Evolutionary conservation across 2,797 vertebrate species (phyloP).

Genomic region (Triplophysa yarkandensis): DNA sequence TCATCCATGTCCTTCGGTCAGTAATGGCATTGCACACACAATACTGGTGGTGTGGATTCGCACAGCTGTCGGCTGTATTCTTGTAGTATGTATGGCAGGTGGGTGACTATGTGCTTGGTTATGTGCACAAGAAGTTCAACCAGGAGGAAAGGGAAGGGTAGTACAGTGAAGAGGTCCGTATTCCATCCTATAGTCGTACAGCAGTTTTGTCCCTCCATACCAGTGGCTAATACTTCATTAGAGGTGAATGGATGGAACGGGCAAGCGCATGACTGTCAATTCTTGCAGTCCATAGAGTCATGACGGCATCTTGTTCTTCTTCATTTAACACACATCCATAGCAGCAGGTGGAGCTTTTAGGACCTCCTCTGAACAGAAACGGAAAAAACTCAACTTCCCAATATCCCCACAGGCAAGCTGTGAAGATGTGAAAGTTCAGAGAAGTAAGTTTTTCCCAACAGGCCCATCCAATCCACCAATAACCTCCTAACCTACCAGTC

Average conservation of each 20-base stretch:
- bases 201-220: conserved; percentile 65
- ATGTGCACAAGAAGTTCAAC: conserved; percentile 70
- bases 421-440: conserved; percentile 74
- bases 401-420: conserved; percentile 69
- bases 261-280: conserved; percentile 65
- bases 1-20: conserved; percentile 72
- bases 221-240: conserved; percentile 60
- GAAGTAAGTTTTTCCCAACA: conserved; percentile 66
- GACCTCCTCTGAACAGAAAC: conserved; percentile 61
- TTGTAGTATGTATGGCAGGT: conserved; percentile 57
- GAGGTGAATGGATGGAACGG: conserved; percentile 66
- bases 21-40: conserved; percentile 70
- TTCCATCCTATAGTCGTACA: conserved; percentile 69
- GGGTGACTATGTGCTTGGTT: conserved; percentile 63
- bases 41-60: conserved; percentile 76
- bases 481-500: conserved; percentile 64
- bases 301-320: conserved; percentile 58
- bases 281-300: conserved; percentile 70
- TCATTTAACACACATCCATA: conserved; percentile 75
- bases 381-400: conserved; percentile 57
- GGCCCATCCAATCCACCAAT: conserved; percentile 63
- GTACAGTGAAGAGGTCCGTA: conserved; percentile 83
- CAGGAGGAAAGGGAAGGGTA: conserved; percentile 57
- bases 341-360: conserved; percentile 79
- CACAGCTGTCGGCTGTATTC: conserved; percentile 64